These are phyloP conservation scores for Thumatha senex DNA, from an alignment of 2,888 invertebrate genomes.

Conservation along the genomic window DNA sequence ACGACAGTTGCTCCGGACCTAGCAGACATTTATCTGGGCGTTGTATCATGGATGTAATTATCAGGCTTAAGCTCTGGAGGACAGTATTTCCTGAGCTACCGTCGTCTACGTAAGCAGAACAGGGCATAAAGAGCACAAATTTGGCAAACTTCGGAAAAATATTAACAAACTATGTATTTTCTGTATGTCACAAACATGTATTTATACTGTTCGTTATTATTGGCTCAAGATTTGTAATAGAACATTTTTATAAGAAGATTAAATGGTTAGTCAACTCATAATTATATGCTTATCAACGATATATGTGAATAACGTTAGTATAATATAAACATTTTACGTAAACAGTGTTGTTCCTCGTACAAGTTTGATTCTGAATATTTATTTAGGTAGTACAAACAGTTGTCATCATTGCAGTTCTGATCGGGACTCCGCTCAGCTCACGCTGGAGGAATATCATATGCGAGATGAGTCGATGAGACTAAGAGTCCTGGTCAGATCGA, in stretches of 20 bases:
- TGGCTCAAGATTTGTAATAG: constrained; percentile 31
- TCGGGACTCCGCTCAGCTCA: no score
- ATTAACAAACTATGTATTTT: constrained; percentile 24
- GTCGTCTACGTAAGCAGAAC: no score
- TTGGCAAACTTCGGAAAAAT: constrained; percentile 13
- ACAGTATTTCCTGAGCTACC: no score
- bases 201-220: constrained; percentile 1
- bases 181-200: constrained; percentile 32
- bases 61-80: no score
- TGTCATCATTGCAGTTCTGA: no score
- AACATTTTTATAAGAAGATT: constrained; percentile 1
- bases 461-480: no score
- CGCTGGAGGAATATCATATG: no score
- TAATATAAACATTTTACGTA: constrained; percentile 7
- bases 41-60: no score
- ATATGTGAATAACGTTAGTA: constrained; percentile 3
- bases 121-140: no score
- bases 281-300: not conserved
- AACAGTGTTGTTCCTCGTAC: constrained; percentile 32
- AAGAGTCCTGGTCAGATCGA: no score
- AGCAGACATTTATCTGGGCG: no score
- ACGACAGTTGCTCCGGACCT: no score
- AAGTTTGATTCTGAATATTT: constrained; percentile 40
- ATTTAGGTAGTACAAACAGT: constrained; percentile 26
- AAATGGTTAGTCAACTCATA: constrained; percentile 3